phyloP scores from a whole-genome alignment of 2,113 vertebrate genomes.

The Pteropus alecto region DNA sequence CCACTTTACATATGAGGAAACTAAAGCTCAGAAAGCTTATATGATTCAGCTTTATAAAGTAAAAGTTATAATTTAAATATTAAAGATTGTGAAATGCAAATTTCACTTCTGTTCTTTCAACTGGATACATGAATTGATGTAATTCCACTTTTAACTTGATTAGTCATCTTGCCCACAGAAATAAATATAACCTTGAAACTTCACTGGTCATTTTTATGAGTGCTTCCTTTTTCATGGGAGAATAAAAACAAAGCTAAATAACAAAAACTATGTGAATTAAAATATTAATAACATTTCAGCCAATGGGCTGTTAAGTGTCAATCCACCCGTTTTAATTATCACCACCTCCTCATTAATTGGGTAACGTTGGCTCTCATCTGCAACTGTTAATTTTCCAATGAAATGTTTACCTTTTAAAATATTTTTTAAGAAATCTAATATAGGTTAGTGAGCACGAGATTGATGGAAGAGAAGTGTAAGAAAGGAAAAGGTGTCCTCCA shows the following conservation, averaged over 20 bases:
- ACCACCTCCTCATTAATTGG: background rate
- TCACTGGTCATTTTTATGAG: background rate
- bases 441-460: background rate
- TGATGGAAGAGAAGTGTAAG: background rate
- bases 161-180: background rate
- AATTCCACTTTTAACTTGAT: background rate
- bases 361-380: background rate
- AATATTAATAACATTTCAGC: background rate
- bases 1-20: background rate
- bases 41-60: background rate
- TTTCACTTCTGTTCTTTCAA: background rate
- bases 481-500: background rate
- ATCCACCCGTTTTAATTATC: background rate
- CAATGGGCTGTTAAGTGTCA: background rate
- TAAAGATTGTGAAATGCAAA: background rate
- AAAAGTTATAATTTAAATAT: background rate
- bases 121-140: background rate
- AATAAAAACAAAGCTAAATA: background rate
- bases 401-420: conserved; percentile 26
- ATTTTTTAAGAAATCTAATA: background rate
- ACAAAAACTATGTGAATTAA: background rate
- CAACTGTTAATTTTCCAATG: conserved; percentile 38
- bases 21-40: background rate
- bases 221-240: background rate
- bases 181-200: background rate